phyloP scores from a whole-genome alignment of 64 coral and sea anemone genomes.

The Montipora cactus region DNA sequence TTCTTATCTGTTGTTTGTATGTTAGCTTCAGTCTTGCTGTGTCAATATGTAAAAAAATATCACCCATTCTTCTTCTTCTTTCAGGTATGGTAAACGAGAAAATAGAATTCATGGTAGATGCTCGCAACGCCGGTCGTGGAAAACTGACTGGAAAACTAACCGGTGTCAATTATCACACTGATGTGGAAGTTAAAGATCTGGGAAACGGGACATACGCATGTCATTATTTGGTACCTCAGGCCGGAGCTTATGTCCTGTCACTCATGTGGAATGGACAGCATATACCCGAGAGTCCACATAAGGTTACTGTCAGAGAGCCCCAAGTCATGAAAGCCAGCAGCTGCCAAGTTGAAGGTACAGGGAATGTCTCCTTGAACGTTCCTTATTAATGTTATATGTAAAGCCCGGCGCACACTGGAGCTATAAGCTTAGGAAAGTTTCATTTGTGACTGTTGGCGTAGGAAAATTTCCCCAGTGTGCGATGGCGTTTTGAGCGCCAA shows the following conservation, averaged over 20 bases:
- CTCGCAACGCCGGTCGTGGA: constrained; percentile 67
- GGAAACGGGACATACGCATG: constrained; percentile 80
- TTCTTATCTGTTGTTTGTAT: too few relatives aligned
- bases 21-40: too few relatives aligned
- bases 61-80: not conserved
- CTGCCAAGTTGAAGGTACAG: constrained; percentile 66
- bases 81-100: constrained; percentile 78
- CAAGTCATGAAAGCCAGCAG: constrained; percentile 51
- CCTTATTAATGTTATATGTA: too few relatives aligned
- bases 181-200: constrained; percentile 79
- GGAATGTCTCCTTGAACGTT: too few relatives aligned
- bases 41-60: too few relatives aligned
- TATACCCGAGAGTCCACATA: constrained; percentile 83
- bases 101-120: constrained; percentile 85
- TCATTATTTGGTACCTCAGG: constrained; percentile 70
- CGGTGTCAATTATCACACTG: constrained; percentile 79
- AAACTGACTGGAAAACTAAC: constrained; percentile 76
- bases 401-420: too few relatives aligned
- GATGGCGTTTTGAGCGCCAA: too few relatives aligned
- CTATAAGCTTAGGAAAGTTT: too few relatives aligned
- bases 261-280: constrained; percentile 85
- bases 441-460: too few relatives aligned
- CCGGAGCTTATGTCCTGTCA: constrained; percentile 85
- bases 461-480: too few relatives aligned
- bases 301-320: constrained; percentile 73